Evolutionary conservation across 2,888 invertebrate genomes (phyloP), one percentile per base, ranked within the genome.

Genomic region (Polietes domitor): DNA sequence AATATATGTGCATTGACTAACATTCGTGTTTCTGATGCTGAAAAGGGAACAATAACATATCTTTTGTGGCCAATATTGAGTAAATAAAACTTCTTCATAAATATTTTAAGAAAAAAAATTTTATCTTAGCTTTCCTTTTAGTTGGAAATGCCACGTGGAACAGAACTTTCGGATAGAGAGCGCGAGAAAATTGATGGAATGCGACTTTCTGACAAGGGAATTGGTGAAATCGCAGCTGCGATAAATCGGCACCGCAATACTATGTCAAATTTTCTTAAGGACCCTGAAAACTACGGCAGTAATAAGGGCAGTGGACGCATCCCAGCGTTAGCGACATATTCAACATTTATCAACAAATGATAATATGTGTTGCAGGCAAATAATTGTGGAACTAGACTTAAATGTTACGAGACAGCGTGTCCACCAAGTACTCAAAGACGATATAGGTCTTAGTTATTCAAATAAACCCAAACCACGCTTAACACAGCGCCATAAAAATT

Each of bases 171-270:
- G 12, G n/a, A 47, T 10, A 2, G 4, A 47, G 47, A 47, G 47
- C 53, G 19, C 19, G 53, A 17, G 7, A 53, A 53, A 19, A 53
- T 53, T 19, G 2, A 53, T 3, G 53, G 19, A 68, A 68, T 68
- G 68, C 41, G 15, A 17, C 41, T 68, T 37, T 37, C 68, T 68
- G 32, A 17, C 15, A 68, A 37, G 41, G 19, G 19, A 37, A 68
- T 68, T 37, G 19, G 32, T 17, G 37, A 68, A 68, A 68, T 68
- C 15, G 41, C 41, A 37, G n/a, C 68, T 68, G 68, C 68, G 41
- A 68, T 37, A 68, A 68, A 68, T 41, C 15, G 68, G 19, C 41
- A 68, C 68, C 68, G 41, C 68, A 68, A 68, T 68, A 68, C 37
- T 65, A 7, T 28, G 32, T 28, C 32, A 65, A 65, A 65, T 65